Conservation (phyloP, 2,113 vertebrate genomes). For the Pelodiscus sinensis region DNA sequence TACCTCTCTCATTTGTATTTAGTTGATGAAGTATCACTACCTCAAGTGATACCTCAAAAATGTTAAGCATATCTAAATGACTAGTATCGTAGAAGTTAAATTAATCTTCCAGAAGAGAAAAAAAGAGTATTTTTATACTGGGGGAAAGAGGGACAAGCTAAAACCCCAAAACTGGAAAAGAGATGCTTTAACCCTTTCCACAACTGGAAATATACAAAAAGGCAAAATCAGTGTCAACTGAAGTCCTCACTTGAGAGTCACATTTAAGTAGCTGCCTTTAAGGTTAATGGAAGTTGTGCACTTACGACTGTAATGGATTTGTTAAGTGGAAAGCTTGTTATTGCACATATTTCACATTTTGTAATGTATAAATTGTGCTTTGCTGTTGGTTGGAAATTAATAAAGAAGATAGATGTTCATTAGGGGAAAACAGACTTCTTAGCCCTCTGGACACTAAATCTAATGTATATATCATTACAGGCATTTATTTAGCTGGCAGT, state of each 20-base stretch:
- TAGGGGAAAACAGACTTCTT: not conserved
- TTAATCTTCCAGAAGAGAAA: fast-evolving
- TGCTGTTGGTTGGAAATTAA: not conserved
- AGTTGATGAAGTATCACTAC: not conserved
- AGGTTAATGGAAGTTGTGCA: not conserved
- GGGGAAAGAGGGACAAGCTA: fast-evolving
- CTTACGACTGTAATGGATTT: not conserved
- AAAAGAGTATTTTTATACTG: fast-evolving
- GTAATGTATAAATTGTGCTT: not conserved
- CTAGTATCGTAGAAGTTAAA: not conserved
- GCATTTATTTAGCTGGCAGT: not conserved
- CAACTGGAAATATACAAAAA: not conserved
- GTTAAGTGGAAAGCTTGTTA: not conserved
- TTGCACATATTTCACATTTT: not conserved
- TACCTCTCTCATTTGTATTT: not conserved
- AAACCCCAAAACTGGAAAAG: not conserved
- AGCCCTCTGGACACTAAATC: not conserved
- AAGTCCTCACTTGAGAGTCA: not conserved
- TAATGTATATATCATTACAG: not conserved
- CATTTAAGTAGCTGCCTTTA: fast-evolving
- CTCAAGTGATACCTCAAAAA: not conserved
- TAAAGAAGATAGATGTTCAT: not conserved
- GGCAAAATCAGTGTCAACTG: not conserved
- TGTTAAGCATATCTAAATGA: fast-evolving
- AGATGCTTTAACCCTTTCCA: not conserved